Evolutionary conservation across 2,888 invertebrate genomes (phyloP), one percentile per base, ranked within the genome.

Genomic region (Folsomia manolachei): DNA sequence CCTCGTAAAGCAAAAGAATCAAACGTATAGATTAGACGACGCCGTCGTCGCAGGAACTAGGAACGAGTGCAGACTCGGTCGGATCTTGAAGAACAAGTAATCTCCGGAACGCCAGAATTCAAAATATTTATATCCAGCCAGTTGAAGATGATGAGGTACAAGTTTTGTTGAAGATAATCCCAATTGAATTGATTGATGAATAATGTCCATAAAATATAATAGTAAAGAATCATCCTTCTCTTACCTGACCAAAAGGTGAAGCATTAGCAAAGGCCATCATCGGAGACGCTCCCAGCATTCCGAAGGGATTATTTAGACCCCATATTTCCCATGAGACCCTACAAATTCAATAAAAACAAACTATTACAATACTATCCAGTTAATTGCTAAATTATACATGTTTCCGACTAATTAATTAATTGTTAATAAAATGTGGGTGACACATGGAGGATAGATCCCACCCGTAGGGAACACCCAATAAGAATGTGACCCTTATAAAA

Each of bases 281-380:
- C 23, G n/a, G 63, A 24, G 26, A 14, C 11, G 11, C 26, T 23
- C 18, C 63, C 24, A 25, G 9, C 63, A 63, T 27, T 9, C 39
- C 39, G 14, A 39, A 39, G 69, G 72, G 26, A 76, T 70, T 75
- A 78, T 75, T 23, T 75, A 74, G 74, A 77, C 75, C 67, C 68
- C 18, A 25, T n/a, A 23, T 60, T 74, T 24, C 78, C 77, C 77
- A 80, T 78, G 65, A 79, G 70, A 14, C 77, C 73, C 77, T 78
- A 69, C 39, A 23, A 23, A 21, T 61, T 51, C 14, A 60, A 63
- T 26, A 68, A 25, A 60, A 21, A 18, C 23, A 63, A 69, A 62
- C 52, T 27, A 70, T 27, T 4, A 62, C 65, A 25, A 27, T 11
- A 1, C 26, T 11, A 19, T 19, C 24, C 21, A 23, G 26, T 69